Base-by-base conservation (phyloP, 2,888 invertebrate genomes). In the Tethea ocularis region DNA sequence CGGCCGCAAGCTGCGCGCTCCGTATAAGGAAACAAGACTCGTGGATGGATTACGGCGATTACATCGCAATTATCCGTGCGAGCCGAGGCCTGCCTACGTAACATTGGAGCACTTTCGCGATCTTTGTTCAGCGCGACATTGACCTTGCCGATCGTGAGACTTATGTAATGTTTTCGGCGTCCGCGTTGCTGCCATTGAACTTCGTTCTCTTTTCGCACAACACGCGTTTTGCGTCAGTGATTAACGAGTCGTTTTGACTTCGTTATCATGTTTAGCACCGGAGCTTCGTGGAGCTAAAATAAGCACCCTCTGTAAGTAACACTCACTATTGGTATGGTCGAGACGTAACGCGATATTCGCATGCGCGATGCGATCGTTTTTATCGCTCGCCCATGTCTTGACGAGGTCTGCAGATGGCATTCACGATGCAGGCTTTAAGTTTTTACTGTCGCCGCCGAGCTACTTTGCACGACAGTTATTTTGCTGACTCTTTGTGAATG, bases 11-110 rank as follows among this genome's bases (percentile, higher is more conserved):
- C 91, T 91, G 92, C 88, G 81, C 82, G 80, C 80, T 77, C 91
- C 92, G 82, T 91, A 89, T 83, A 93, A 83, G 91, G 91, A 89
- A 91, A 90, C 90, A 78, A 78, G 89, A 72, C 84, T 79, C 70
- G 84, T 77, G 88, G 91, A 89, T 88, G 91, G 89, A 92, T 91
- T 92, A 91, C 91, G 85, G 59, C 86, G 89, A 91, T 93, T 92
- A 91, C 90, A 87, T 87, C 84, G 91, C 90, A 90, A 91, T 91
- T 91, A 91, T 89, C 84, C 84, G 84, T 71, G 79, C 83, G 80
- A 77, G 80, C 73, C 74, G 77, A 72, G 77, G 77, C 74, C 79
- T 69, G 80, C 77, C 80, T 76, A 82, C 86, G 82, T 83, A 83
- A 84, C 83, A 77, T 74, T 76, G 82, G 82, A 86, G 86, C 90